Percentiles rank a stretch among this genome's conserved stretches.
These are phyloP conservation scores for Tenebrio molitor DNA, from an alignment of 1,140 invertebrate species.

Conservation along the genomic window DNA sequence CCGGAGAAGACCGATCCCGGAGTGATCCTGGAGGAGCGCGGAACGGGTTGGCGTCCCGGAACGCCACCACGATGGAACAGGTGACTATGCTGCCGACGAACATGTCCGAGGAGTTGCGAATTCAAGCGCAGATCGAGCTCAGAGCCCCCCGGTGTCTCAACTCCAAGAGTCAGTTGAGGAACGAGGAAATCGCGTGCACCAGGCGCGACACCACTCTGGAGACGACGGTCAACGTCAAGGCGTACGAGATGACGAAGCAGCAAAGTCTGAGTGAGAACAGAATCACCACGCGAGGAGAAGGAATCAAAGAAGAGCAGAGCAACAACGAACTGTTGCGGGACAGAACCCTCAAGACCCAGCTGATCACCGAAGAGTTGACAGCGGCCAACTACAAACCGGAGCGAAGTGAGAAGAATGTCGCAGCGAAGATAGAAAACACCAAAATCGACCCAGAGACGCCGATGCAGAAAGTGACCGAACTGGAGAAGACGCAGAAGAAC, in stretches of 20 bases:
- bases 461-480: constrained; percentile 88
- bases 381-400: constrained; percentile 94
- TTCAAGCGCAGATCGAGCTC: constrained; percentile 96
- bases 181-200: constrained; percentile 89
- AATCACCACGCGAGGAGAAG: too few species aligned
- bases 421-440: constrained; percentile 92
- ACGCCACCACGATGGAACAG: too few species aligned
- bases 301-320: constrained; percentile 88
- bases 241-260: constrained; percentile 95
- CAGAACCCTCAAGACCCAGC: too few species aligned
- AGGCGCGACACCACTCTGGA: constrained; percentile 94
- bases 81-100: constrained; percentile 82
- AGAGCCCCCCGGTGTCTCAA: constrained; percentile 93
- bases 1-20: constrained; percentile 95
- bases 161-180: constrained; percentile 91
- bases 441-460: constrained; percentile 93
- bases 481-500: constrained; percentile 98
- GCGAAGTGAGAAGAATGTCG: constrained; percentile 97
- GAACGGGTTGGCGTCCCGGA: too few species aligned
- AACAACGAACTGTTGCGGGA: constrained; percentile 94
- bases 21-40: constrained; percentile 88
- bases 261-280: constrained; percentile 95
- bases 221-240: too few species aligned
- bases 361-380: constrained; percentile 91
- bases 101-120: constrained; percentile 91